A percentile compares a stretch with the other conserved stretches of the same genome.
These are phyloP conservation scores for Ceraclea dissimilis DNA, from an alignment of 2,888 invertebrate genomes.

Conservation along the genomic window DNA sequence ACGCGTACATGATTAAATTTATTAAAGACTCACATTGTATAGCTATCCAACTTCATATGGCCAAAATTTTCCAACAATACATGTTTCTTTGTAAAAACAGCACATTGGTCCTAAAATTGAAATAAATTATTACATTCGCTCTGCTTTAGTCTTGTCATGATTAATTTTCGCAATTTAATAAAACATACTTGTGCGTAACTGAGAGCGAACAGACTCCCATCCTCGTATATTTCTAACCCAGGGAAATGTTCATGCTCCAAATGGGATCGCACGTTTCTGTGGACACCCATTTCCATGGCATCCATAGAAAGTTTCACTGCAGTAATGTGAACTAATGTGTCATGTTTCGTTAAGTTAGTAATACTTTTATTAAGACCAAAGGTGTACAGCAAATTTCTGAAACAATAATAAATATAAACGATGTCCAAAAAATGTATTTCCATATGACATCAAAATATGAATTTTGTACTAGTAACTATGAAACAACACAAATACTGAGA, in stretches of 20 bases:
- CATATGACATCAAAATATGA: not conserved
- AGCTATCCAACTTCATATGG: constrained; percentile 7
- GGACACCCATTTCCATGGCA: constrained; percentile 11
- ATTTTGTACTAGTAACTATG: too few species aligned
- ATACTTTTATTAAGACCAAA: constrained; percentile 1
- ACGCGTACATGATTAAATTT: too few species aligned
- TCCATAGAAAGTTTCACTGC: constrained; percentile 18
- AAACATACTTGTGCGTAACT: constrained; percentile 19
- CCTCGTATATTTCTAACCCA: constrained; percentile 18
- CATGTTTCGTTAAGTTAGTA: constrained; percentile 8
- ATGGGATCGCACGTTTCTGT: not conserved
- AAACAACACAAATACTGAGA: too few species aligned
- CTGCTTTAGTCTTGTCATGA: too few species aligned
- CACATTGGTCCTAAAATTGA: constrained; percentile 17
- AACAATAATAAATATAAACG: not conserved
- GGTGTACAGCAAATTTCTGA: constrained; percentile 3
- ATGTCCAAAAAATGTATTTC: not conserved
- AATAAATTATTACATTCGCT: too few species aligned
- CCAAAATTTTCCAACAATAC: constrained; percentile 2
- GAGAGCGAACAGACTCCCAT: constrained; percentile 12
- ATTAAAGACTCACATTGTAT: constrained; percentile 10
- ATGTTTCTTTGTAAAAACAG: constrained; percentile 5
- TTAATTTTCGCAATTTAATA: too few species aligned
- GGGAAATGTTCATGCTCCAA: constrained; percentile 13
- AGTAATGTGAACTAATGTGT: constrained; percentile 9